Percentiles rank a stretch among this genome's conserved stretches.
Evolutionary conservation across 2,888 invertebrate species (phyloP).

Genomic region (Lasioglossum pauxillum): DNA sequence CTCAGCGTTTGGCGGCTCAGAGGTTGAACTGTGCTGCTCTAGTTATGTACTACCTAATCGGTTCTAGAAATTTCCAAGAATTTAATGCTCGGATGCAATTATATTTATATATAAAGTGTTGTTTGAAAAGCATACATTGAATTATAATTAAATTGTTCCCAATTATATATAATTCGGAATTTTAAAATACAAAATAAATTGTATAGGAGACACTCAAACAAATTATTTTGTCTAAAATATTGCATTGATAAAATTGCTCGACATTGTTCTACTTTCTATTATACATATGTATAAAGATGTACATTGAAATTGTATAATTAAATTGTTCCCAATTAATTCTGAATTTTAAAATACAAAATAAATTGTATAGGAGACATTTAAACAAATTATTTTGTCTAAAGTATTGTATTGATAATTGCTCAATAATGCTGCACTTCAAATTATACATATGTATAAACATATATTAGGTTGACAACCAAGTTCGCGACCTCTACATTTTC

Average conservation of each 20-base stretch:
- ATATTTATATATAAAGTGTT: neutral
- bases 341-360: neutral
- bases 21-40: slow-evolving; percentile 17
- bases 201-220: neutral
- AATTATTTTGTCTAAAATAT: neutral
- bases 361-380: neutral
- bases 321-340: neutral
- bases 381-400: neutral
- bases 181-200: neutral
- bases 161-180: neutral
- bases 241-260: neutral
- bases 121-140: neutral
- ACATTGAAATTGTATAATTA: neutral
- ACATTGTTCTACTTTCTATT: neutral
- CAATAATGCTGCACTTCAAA: no score
- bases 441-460: no score
- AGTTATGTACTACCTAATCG: slow-evolving; percentile 47
- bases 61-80: slow-evolving; percentile 15
- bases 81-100: slow-evolving; percentile 18
- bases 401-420: neutral
- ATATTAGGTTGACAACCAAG: no score
- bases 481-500: no score
- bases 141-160: neutral
- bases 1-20: neutral
- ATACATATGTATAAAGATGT: no score